A percentile compares a stretch with the other conserved stretches of the same genome.
Conservation (phyloP, 2,888 invertebrate genomes). For the Cancer borealis region DNA sequence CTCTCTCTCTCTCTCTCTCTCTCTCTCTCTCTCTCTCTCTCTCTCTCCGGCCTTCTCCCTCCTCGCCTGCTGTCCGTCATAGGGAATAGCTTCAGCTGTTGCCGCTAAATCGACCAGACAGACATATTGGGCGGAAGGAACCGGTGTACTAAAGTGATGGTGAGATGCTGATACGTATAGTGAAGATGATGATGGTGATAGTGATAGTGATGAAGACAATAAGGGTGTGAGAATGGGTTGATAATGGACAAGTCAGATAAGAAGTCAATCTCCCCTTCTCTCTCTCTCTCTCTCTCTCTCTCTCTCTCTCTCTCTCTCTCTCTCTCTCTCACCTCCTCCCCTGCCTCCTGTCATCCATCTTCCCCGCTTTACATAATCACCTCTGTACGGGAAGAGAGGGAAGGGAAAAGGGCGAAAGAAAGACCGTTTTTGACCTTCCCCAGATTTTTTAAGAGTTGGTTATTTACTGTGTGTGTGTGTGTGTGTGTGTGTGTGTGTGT, state of each 20-base stretch:
- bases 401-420: neutral
- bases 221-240: neutral
- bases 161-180: neutral
- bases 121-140: neutral
- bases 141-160: neutral
- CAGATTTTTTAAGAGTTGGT: neutral
- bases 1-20: conserved; percentile 20
- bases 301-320: neutral
- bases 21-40: conserved; percentile 20
- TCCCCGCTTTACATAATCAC: conserved; percentile 24
- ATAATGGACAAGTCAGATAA: neutral
- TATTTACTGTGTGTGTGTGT: neutral
- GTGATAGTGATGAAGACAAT: neutral
- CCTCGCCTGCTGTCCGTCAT: neutral
- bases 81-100: conserved; percentile 20
- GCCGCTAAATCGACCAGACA: conserved; percentile 20
- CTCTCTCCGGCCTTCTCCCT: neutral
- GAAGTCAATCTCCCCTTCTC: neutral
- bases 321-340: neutral
- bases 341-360: neutral
- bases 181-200: neutral
- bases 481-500: neutral
- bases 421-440: neutral
- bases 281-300: neutral
- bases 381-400: neutral